These are phyloP conservation scores for Microplitis deprimator DNA, from an alignment of 2,888 invertebrate genomes.

Conservation along the genomic window DNA sequence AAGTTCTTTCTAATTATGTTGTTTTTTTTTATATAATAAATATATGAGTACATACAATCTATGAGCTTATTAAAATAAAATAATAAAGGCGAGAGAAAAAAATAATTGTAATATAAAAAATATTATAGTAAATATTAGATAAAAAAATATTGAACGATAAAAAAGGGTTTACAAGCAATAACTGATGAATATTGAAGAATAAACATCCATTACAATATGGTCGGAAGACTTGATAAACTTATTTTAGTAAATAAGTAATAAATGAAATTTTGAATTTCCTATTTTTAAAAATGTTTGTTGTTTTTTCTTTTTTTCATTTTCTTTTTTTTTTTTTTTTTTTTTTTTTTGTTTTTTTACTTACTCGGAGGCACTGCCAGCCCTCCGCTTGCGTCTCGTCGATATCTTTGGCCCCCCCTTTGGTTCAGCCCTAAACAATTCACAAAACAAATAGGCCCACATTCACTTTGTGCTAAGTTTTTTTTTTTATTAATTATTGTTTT, in stretches of 20 bases:
- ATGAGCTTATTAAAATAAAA: background rate
- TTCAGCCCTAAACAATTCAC: slow-evolving; percentile 76
- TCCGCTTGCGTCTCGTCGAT: slow-evolving; percentile 74
- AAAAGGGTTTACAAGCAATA: slow-evolving; percentile 1
- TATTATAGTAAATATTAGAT: background rate
- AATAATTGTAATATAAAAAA: slow-evolving; percentile 6
- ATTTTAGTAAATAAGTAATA: slow-evolving; percentile 15
- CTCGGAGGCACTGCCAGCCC: slow-evolving; percentile 71
- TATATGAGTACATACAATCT: background rate
- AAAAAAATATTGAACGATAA: background rate
- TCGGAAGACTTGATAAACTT: background rate
- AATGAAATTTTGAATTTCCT: slow-evolving; percentile 32
- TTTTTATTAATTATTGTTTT: background rate
- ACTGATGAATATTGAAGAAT: slow-evolving; percentile 11
- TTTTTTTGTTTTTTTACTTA: slow-evolving; percentile 63
- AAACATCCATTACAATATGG: slow-evolving; percentile 1
- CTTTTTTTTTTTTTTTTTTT: slow-evolving; percentile 52
- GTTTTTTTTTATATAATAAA: background rate
- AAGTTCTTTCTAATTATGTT: background rate
- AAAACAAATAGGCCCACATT: slow-evolving; percentile 69
- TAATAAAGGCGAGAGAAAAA: background rate
- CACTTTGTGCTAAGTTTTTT: slow-evolving; percentile 51
- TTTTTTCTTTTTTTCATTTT: slow-evolving; percentile 51
- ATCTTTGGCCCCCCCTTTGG: slow-evolving; percentile 76
- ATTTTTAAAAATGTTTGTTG: slow-evolving; percentile 42